Evolutionary conservation across 2,797 vertebrate species (phyloP).

Genomic region (Pseudochirops corinnae): DNA sequence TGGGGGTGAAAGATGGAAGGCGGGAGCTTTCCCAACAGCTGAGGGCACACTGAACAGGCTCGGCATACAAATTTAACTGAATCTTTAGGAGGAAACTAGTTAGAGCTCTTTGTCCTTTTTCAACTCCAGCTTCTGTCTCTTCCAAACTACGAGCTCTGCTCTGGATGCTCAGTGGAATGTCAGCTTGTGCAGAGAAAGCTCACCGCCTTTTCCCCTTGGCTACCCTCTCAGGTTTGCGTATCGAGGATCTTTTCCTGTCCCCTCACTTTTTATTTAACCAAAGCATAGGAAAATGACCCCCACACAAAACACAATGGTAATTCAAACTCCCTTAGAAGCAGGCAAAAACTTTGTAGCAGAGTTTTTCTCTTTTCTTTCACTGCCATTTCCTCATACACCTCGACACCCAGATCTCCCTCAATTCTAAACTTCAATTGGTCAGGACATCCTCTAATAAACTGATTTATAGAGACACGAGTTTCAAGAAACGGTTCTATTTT

Average conservation of each 20-base stretch:
- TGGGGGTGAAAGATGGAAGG: constrained; percentile 34
- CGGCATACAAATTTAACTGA: neutral
- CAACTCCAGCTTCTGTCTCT: constrained; percentile 11
- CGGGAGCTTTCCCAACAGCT: neutral
- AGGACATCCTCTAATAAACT: neutral
- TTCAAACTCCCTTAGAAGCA: constrained; percentile 45
- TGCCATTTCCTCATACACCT: neutral
- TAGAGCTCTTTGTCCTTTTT: constrained; percentile 37
- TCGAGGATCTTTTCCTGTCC: constrained; percentile 5
- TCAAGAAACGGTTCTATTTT: neutral
- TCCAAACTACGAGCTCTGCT: neutral
- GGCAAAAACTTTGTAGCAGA: constrained; percentile 54
- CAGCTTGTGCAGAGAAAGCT: neutral
- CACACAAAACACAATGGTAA: neutral
- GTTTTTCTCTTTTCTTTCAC: neutral
- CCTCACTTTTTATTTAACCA: neutral
- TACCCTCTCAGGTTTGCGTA: neutral
- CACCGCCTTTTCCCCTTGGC: neutral
- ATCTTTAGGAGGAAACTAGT: constrained; percentile 19
- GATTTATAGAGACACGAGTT: neutral
- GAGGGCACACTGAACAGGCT: neutral
- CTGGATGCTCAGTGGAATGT: neutral
- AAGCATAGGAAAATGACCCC: neutral
- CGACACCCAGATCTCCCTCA: neutral
- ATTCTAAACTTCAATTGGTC: neutral